phyloP scores from a whole-genome alignment of 64 coral and sea anemone species.

The Montipora efflorescens region DNA sequence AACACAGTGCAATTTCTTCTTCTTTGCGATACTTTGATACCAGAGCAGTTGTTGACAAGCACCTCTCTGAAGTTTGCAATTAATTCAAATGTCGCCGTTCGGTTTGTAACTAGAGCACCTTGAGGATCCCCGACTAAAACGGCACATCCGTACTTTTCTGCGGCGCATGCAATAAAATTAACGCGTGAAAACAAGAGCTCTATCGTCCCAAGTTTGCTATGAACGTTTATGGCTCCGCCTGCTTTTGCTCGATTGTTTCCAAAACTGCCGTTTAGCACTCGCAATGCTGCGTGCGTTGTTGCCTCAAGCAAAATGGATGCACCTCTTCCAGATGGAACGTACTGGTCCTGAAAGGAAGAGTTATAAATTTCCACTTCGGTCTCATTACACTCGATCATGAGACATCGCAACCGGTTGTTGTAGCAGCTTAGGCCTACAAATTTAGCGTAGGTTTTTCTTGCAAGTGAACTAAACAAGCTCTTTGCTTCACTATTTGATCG shows the following conservation, averaged over 20 bases:
- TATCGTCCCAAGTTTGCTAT: constrained; percentile 14
- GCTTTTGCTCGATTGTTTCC: neutral
- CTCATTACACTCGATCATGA: too few relatives aligned
- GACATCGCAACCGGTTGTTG: too few relatives aligned
- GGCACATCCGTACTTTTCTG: neutral
- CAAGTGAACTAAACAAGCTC: neutral
- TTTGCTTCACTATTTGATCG: neutral
- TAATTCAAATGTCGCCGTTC: neutral
- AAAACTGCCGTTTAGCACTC: neutral
- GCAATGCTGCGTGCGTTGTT: neutral
- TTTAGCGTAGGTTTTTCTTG: too few relatives aligned
- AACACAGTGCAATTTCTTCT: neutral
- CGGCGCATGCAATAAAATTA: neutral
- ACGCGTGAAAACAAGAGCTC: neutral
- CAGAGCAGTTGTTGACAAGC: neutral
- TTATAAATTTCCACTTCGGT: too few relatives aligned
- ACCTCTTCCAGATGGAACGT: too few relatives aligned
- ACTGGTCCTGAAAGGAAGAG: too few relatives aligned
- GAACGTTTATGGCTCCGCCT: neutral
- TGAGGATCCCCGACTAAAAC: neutral
- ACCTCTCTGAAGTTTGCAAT: neutral
- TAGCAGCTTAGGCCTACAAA: too few relatives aligned
- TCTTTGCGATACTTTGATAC: neutral
- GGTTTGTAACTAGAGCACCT: neutral
- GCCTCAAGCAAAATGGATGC: neutral